Evolutionary conservation across 2,888 invertebrate genomes (phyloP).

Genomic region (Lepidochrysops patricia): DNA sequence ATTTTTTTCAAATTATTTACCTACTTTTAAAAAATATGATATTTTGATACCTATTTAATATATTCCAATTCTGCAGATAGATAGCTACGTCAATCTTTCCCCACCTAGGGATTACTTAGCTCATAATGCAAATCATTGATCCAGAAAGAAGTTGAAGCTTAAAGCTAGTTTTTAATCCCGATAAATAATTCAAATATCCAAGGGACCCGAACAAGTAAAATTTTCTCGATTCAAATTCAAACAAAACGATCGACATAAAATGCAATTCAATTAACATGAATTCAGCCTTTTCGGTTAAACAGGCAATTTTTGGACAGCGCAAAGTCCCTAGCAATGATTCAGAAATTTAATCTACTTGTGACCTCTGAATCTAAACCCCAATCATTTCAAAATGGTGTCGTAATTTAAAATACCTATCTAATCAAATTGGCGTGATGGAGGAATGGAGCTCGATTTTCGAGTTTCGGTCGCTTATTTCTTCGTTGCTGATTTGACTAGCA

Average conservation of each 20-base stretch:
- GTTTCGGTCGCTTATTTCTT: not conserved
- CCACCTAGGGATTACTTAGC: not conserved
- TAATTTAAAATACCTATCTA: slow-evolving; percentile 25
- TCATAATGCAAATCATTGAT: not conserved
- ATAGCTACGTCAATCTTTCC: too few relatives aligned
- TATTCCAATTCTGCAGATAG: too few relatives aligned
- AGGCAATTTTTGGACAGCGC: slow-evolving; percentile 12
- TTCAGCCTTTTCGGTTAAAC: slow-evolving; percentile 9
- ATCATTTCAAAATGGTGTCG: slow-evolving; percentile 17
- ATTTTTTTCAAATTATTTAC: too few relatives aligned
- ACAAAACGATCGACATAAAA: not conserved
- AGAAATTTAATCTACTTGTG: slow-evolving; percentile 22
- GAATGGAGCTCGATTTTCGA: not conserved
- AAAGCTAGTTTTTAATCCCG: not conserved
- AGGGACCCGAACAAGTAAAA: not conserved
- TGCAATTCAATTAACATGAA: slow-evolving; percentile 8
- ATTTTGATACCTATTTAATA: too few relatives aligned
- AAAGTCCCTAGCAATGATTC: slow-evolving; percentile 20
- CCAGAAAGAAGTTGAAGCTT: not conserved
- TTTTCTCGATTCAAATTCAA: not conserved
- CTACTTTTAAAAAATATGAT: too few relatives aligned
- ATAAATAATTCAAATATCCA: not conserved
- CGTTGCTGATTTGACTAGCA: too few relatives aligned
- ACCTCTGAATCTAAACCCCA: slow-evolving; percentile 18
- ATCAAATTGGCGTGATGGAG: slow-evolving; percentile 20